Evolutionary conservation across 2,888 invertebrate genomes (phyloP).

Genomic region (Invenusta paracnida): DNA sequence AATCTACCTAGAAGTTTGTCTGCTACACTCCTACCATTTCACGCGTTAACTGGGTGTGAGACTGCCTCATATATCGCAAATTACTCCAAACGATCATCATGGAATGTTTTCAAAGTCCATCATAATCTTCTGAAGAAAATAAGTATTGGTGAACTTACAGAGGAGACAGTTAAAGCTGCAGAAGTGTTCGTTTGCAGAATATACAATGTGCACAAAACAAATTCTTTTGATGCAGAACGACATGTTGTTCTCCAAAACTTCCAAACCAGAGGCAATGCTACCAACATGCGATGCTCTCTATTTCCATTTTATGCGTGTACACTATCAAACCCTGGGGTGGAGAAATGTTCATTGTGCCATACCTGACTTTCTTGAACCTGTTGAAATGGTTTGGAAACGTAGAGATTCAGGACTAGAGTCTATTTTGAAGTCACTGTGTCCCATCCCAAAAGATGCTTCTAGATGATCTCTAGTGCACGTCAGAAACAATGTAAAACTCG

Average conservation of each 20-base stretch:
- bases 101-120: not conserved
- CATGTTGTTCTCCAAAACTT: not conserved
- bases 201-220: slow-evolving; percentile 3
- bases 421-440: slow-evolving; percentile 11
- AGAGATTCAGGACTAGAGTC: slow-evolving; percentile 12
- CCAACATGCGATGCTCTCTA: slow-evolving; percentile 11
- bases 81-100: slow-evolving; percentile 18
- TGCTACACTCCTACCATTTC: slow-evolving; percentile 22
- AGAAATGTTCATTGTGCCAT: not conserved
- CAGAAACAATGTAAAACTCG: slow-evolving; percentile 29
- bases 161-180: slow-evolving; percentile 6
- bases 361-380: not conserved
- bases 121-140: not conserved
- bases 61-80: not conserved
- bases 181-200: slow-evolving; percentile 27
- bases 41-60: slow-evolving; percentile 2
- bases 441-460: not conserved
- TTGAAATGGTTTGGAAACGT: not conserved
- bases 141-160: slow-evolving; percentile 14
- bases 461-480: slow-evolving; percentile 17
- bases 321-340: slow-evolving; percentile 7
- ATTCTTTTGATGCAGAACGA: slow-evolving; percentile 15
- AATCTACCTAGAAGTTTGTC: not conserved
- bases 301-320: slow-evolving; percentile 5
- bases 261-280: not conserved